Percentiles rank a stretch among this genome's conserved stretches.
phyloP scores from a whole-genome alignment of 92 coral and sea anemone genomes.

The Parazoanthus atlanticus region DNA sequence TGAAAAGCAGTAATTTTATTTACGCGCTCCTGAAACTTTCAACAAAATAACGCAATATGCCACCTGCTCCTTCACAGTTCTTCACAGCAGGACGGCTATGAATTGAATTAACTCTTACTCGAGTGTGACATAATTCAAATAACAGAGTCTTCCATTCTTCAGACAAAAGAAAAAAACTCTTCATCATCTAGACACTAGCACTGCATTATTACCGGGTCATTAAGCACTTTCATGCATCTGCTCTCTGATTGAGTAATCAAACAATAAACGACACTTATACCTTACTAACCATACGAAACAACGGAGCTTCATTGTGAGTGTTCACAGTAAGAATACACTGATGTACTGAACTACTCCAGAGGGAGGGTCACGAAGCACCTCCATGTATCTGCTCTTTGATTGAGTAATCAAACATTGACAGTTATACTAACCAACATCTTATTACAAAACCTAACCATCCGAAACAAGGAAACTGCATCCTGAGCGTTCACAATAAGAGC shows the following conservation, averaged over 20 bases:
- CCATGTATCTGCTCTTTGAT: too few species aligned
- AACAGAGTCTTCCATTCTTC: background rate
- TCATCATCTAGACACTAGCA: background rate
- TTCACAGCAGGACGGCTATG: background rate
- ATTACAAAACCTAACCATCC: too few species aligned
- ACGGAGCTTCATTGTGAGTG: too few species aligned
- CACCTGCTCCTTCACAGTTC: constrained; percentile 14
- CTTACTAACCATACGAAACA: too few species aligned
- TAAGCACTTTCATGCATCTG: background rate
- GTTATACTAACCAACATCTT: background rate
- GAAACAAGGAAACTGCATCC: too few species aligned
- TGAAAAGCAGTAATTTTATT: background rate
- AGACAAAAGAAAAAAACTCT: background rate
- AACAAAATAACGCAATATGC: background rate
- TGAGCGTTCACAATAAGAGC: too few species aligned
- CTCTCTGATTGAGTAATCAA: background rate
- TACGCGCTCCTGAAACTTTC: background rate
- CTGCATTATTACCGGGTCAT: background rate
- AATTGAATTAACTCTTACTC: background rate
- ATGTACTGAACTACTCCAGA: too few species aligned
- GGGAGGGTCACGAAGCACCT: too few species aligned
- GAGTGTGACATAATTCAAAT: background rate
- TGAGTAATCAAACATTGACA: too few species aligned
- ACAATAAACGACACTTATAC: too few species aligned
- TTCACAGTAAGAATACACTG: too few species aligned